A percentile compares a stretch with the other conserved stretches of the same genome.
Conservation (phyloP, 1,140 invertebrate genomes). For the Drosophila tristis region DNA sequence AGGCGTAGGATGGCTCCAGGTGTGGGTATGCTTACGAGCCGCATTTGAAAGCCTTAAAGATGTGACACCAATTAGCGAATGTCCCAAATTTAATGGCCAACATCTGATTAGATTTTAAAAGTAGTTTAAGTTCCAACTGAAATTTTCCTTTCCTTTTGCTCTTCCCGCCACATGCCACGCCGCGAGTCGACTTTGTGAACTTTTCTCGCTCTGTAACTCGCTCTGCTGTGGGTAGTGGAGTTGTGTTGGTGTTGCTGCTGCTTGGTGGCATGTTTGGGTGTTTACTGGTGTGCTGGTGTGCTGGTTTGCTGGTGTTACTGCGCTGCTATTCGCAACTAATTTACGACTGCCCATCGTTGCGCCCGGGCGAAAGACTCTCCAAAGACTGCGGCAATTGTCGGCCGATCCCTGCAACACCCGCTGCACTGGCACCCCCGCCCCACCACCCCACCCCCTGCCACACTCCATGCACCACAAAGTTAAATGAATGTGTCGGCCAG, state of each 20-base stretch:
- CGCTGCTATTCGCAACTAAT: slow-evolving; percentile 63
- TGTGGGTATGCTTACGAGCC: neutral
- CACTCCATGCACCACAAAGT: slow-evolving; percentile 41
- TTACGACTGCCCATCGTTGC: slow-evolving; percentile 60
- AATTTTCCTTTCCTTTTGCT: slow-evolving; percentile 24
- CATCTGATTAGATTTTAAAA: slow-evolving; percentile 34
- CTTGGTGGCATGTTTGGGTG: slow-evolving; percentile 20
- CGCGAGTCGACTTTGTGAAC: slow-evolving; percentile 46
- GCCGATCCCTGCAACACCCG: slow-evolving; percentile 29
- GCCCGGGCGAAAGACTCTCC: slow-evolving; percentile 61
- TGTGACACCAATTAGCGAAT: slow-evolving; percentile 36
- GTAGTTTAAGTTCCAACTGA: slow-evolving; percentile 40
- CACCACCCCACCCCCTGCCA: neutral
- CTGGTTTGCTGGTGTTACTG: slow-evolving; percentile 47
- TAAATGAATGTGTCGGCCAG: slow-evolving; percentile 58
- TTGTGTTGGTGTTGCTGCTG: slow-evolving; percentile 20
- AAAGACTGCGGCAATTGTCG: slow-evolving; percentile 74
- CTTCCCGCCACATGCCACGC: neutral
- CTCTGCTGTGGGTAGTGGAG: slow-evolving; percentile 7
- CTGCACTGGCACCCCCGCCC: neutral
- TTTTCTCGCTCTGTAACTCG: slow-evolving; percentile 47
- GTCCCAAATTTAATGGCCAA: slow-evolving; percentile 35
- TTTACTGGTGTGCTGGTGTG: slow-evolving; percentile 30
- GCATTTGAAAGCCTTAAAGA: slow-evolving; percentile 4
- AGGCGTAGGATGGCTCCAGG: no score